Evolutionary conservation across 2,113 vertebrate genomes (phyloP), one percentile per base, ranked within the genome.

Genomic region (Athene cunicularia): DNA sequence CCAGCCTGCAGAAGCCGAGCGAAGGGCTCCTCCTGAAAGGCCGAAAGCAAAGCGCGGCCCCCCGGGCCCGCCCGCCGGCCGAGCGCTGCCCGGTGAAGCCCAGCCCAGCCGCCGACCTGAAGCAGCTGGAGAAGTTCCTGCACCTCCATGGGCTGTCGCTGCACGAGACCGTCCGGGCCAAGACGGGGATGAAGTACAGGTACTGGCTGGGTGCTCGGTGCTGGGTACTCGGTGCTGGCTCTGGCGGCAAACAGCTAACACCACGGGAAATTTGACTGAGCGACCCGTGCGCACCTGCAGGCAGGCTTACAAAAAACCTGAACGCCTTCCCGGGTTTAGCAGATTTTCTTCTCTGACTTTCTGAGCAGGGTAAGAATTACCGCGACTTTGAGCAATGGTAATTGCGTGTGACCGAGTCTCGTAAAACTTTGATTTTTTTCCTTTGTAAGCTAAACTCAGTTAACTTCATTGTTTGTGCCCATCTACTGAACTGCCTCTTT

Each of bases 171-270:
- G 96, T 98, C 84, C 98, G 90, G 80, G 98, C 96, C 14, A 89
- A 95, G 95, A 99, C 98, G 0, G 98, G 98, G 71, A 99, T 99
- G 99, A 45, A 90, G 17, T 99, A 99, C 99, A 99, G 99, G 99
- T 99, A 99, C 59, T 39, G 39, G 39, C 39, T 39, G 39, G 43
- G 39, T 6, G 4, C n/a, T 17, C 2, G 45, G 18, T 28, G 62
- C 35, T 11, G 18, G 43, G n/a, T 6, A 5, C n/a, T 17, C 2
- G 45, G 19, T 28, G 63, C 35, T 11, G 18, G 0, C 7, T 6
- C 19, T 0, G 2, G 15, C 1, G 3, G 26, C 41, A 21, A 22
- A 17, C 13, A 14, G 39, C 23, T 32, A 7, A 19, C 47, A 30
- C 41, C 4, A 2, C 0, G 6, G 56, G n/a, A 5, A 20, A 13